Base-by-base conservation (phyloP, 2,113 vertebrate genomes). In the Lepus americanus region DNA sequence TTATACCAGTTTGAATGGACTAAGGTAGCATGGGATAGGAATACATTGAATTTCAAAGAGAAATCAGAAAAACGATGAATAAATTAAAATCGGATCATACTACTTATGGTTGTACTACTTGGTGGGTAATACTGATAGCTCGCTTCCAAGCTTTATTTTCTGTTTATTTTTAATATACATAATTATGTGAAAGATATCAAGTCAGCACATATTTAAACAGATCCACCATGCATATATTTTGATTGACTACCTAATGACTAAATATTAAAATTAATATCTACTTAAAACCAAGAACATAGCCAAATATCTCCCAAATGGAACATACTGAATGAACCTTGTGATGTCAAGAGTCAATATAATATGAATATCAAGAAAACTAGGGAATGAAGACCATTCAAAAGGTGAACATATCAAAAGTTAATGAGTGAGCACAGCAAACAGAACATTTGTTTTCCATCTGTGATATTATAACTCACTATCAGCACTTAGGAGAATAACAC, bases 261-360 rank as follows among this genome's bases (percentile, higher is more conserved):
- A 86, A 90, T 77, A 19, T 81, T 94, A 53, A 92, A 82, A 51
- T 31, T 9, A 61, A 66, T 8, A 86, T 92, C 81, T 88, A 82
- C 53, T 53, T 55, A 77, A 95, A 93, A 89, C 17, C 1, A 66
- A 89, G 19, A 74, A 16, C 16, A 36, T 89, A 90, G 17, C 27
- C 33, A 94, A 78, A 25, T 61, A 69, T 89, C 20, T 77, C 14
- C 16, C 29, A 8, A 11, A 78, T 66, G 53, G 49, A 79, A 73
- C 31, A 83, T 69, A 55, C 1, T 66, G 3, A 64, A 13, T 53
- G 25, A 73, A 78, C 3, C 76, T 39, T 49, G 8, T 63, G 12
- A 39, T 66, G 5, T 55, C 44, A 51, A 73, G 31, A 73, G 17
- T 49, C n/a, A 89, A 72, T 63, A 5, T 63, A 79, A 87, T 74